These are phyloP conservation scores for Lasioglossum baleicum DNA, from an alignment of 1,140 invertebrate genomes.

Conservation along the genomic window DNA sequence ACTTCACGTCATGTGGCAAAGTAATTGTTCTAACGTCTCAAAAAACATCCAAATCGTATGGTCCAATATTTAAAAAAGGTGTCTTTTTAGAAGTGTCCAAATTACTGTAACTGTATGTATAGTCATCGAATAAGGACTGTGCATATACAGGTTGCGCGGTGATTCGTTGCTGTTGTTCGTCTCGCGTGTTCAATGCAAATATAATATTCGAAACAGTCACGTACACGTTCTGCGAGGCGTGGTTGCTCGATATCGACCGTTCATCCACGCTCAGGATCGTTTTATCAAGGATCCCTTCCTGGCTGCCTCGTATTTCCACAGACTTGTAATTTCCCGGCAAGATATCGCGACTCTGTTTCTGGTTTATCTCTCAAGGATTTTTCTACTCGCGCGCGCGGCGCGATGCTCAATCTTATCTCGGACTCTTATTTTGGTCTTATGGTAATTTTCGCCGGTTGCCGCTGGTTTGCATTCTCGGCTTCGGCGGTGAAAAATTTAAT, in stretches of 20 bases:
- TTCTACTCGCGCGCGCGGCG: neutral
- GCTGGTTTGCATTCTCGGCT: neutral
- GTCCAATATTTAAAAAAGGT: too few relatives aligned
- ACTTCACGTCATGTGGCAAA: too few relatives aligned
- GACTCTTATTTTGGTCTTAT: neutral
- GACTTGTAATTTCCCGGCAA: constrained; percentile 4
- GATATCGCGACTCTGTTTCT: neutral
- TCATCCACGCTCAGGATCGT: constrained; percentile 9
- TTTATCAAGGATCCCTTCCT: constrained; percentile 3
- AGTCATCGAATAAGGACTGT: neutral
- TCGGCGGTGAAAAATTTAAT: neutral
- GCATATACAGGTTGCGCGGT: neutral
- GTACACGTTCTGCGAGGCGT: constrained; percentile 7
- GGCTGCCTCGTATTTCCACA: neutral
- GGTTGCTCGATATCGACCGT: constrained; percentile 20
- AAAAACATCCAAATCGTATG: too few relatives aligned
- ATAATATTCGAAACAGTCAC: constrained; percentile 11
- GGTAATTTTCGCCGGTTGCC: neutral
- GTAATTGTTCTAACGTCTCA: too few relatives aligned
- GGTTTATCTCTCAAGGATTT: neutral
- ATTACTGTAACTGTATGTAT: neutral
- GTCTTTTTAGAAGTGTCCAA: too few relatives aligned
- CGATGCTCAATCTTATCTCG: neutral
- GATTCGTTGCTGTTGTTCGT: neutral
- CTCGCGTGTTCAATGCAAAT: constrained; percentile 10